These are phyloP conservation scores for Odobenus rosmarus DNA, from an alignment of 2,113 vertebrate species.

Conservation along the genomic window DNA sequence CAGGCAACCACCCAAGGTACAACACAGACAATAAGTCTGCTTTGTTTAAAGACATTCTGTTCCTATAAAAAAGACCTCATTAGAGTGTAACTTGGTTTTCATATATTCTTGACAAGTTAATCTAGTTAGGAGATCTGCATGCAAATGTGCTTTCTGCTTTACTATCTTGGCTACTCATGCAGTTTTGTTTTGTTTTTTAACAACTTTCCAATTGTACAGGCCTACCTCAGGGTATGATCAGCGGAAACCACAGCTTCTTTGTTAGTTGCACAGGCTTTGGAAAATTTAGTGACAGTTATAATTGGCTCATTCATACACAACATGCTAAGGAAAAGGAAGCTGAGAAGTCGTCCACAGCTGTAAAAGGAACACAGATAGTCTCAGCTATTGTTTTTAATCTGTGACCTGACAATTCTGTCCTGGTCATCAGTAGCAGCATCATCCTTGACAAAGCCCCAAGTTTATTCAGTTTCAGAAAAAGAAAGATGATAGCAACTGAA, in stretches of 20 bases:
- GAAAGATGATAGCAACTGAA: not conserved
- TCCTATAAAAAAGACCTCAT: not conserved
- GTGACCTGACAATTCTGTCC: not conserved
- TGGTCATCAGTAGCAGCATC: not conserved
- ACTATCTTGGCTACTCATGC: not conserved
- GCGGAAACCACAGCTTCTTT: constrained; percentile 50
- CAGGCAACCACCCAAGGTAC: not conserved
- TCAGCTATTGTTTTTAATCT: not conserved
- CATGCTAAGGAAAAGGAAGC: not conserved
- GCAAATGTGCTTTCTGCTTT: not conserved
- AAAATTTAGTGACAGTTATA: not conserved
- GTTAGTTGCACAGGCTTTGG: constrained; percentile 34
- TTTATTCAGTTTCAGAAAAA: not conserved
- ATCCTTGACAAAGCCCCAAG: not conserved
- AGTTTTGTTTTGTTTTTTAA: not conserved
- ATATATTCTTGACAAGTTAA: not conserved
- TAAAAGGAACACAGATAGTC: not conserved
- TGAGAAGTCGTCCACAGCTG: not conserved
- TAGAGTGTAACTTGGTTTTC: not conserved
- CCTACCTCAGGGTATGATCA: not conserved
- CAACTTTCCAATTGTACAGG: constrained; percentile 25
- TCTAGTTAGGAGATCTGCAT: not conserved
- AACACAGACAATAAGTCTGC: not conserved
- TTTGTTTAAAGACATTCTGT: not conserved
- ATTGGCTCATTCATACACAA: constrained; percentile 49